phyloP scores from a whole-genome alignment of 2,113 vertebrate genomes.

The Australoheros scitulus region DNA sequence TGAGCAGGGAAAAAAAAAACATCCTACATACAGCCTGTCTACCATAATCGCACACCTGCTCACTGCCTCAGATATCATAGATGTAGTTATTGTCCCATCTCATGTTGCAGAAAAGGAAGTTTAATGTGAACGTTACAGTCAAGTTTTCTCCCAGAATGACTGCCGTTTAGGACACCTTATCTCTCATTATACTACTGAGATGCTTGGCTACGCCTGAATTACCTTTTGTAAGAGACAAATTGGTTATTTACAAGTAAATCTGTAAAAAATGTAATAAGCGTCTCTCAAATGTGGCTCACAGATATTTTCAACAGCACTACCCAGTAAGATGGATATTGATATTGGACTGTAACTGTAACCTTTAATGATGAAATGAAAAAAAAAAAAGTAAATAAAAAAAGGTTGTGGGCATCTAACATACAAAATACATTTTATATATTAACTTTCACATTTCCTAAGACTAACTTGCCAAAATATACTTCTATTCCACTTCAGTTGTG shows the following conservation, averaged over 20 bases:
- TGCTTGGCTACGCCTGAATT: conserved; percentile 39
- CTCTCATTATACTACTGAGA: conserved; percentile 21
- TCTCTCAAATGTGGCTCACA: not conserved
- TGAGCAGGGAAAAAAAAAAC: not conserved
- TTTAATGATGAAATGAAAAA: not conserved
- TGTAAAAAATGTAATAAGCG: not conserved
- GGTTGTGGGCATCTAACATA: not conserved
- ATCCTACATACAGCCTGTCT: conserved; percentile 65
- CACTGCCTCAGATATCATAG: conserved; percentile 57
- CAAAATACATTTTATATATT: not conserved
- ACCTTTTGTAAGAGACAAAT: conserved; percentile 40
- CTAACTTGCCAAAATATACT: not conserved
- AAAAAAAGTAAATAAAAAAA: not conserved
- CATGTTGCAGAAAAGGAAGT: conserved; percentile 31
- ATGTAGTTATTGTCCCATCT: conserved; percentile 59
- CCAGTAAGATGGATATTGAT: not conserved
- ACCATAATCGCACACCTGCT: conserved; percentile 69
- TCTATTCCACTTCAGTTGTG: not conserved
- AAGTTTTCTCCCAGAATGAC: conserved; percentile 26
- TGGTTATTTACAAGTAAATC: conserved; percentile 31
- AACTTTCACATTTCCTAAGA: not conserved
- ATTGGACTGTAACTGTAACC: not conserved
- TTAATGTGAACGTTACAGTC: conserved; percentile 9
- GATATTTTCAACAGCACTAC: not conserved
- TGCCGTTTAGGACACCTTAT: conserved; percentile 48